Percentiles rank a stretch among this genome's conserved stretches.
Conservation (phyloP, 2,113 vertebrate species). For the Monarcha castaneiventris region DNA sequence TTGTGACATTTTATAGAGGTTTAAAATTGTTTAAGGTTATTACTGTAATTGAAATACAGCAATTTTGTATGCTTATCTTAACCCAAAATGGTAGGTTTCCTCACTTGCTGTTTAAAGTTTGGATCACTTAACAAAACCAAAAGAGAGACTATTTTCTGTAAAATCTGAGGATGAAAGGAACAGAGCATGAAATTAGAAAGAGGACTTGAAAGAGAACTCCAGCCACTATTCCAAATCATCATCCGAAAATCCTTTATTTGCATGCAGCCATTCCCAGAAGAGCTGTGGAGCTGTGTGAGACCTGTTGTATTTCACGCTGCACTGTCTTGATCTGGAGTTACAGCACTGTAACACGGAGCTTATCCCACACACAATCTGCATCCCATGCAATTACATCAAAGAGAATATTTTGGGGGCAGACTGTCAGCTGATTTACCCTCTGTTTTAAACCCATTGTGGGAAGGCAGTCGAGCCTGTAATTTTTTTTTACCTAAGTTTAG, state of each 20-base stretch:
- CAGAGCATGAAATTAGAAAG: slow-evolving; percentile 56
- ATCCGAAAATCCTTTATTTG: slow-evolving; percentile 23
- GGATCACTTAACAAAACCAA: slow-evolving; percentile 15
- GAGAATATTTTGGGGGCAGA: background rate
- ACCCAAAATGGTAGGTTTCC: slow-evolving; percentile 6
- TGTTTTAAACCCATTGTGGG: background rate
- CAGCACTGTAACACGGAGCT: slow-evolving; percentile 5
- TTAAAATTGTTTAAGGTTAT: slow-evolving; percentile 58
- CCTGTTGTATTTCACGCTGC: slow-evolving; percentile 29
- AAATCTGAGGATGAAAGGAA: slow-evolving; percentile 59
- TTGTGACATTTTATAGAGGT: slow-evolving; percentile 51
- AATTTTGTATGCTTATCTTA: slow-evolving; percentile 37
- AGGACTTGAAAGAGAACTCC: slow-evolving; percentile 54
- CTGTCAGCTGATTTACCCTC: slow-evolving; percentile 1
- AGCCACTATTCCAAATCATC: background rate
- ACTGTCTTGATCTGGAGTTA: slow-evolving; percentile 16
- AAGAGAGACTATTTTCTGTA: slow-evolving; percentile 38
- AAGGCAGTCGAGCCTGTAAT: background rate
- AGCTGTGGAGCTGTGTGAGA: slow-evolving; percentile 9
- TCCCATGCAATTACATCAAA: slow-evolving; percentile 22
- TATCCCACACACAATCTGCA: slow-evolving; percentile 50
- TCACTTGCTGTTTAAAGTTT: slow-evolving; percentile 27
- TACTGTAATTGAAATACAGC: slow-evolving; percentile 48
- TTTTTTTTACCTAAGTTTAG: background rate
- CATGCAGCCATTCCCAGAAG: slow-evolving; percentile 47